These are phyloP conservation scores for Gallinago nigripennis DNA, from an alignment of 2,797 vertebrate species.

Conservation along the genomic window DNA sequence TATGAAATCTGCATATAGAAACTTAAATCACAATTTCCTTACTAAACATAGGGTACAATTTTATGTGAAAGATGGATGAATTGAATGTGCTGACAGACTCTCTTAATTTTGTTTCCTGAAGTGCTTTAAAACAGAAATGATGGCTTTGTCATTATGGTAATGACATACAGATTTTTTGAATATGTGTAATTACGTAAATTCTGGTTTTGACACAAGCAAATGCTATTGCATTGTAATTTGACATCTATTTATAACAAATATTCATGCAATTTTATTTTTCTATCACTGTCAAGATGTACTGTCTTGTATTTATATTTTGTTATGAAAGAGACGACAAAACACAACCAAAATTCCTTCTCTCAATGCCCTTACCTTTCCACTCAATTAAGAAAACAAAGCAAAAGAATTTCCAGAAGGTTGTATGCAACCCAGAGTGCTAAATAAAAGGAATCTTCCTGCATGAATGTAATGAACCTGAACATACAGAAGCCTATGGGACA, in stretches of 20 bases:
- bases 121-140: conserved; percentile 62
- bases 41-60: conserved; percentile 47
- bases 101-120: conserved; percentile 58
- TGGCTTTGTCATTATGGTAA: conserved; percentile 57
- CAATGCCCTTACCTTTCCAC: background rate
- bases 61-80: conserved; percentile 37
- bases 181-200: conserved; percentile 54
- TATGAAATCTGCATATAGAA: background rate
- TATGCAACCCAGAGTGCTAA: background rate
- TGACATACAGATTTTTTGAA: conserved; percentile 39
- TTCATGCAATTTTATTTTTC: background rate
- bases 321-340: background rate
- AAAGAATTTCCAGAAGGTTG: background rate
- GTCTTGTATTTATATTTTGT: background rate
- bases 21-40: conserved; percentile 10
- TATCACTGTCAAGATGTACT: background rate
- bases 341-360: background rate
- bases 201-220: conserved; percentile 26
- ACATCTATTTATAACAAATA: background rate
- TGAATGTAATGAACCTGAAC: background rate
- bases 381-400: background rate
- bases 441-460: background rate
- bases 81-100: conserved; percentile 31
- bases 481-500: background rate
- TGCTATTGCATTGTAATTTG: background rate